A percentile compares a stretch with the other conserved stretches of the same genome.
These are phyloP conservation scores for Dryoscopus gambensis DNA, from an alignment of 2,113 vertebrate genomes.

Conservation along the genomic window DNA sequence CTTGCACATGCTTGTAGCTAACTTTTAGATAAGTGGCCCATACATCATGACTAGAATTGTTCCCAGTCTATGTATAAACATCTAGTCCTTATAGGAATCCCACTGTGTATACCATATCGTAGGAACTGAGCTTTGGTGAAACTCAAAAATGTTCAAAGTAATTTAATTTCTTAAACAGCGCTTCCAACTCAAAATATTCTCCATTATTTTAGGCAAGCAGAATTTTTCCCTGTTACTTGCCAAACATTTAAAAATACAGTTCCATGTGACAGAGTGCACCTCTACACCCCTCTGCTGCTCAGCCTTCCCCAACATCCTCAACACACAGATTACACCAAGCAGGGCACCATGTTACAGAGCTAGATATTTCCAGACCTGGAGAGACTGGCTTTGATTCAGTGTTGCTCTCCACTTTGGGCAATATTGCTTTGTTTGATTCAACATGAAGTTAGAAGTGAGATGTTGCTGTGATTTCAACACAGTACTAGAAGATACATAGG, in stretches of 20 bases:
- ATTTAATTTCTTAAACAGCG: not conserved
- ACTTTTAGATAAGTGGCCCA: not conserved
- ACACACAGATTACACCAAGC: not conserved
- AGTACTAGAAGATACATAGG: not conserved
- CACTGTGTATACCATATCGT: not conserved
- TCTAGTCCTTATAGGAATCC: not conserved
- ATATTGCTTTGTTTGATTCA: not conserved
- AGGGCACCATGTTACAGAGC: not conserved
- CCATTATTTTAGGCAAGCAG: not conserved
- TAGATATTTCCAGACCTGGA: not conserved
- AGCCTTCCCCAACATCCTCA: not conserved
- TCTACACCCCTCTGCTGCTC: not conserved
- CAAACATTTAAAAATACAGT: not conserved
- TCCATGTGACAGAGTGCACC: not conserved
- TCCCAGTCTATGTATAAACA: not conserved
- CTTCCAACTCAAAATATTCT: not conserved
- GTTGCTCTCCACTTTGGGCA: not conserved
- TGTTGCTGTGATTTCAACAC: not conserved
- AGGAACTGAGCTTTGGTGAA: not conserved
- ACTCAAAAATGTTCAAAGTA: not conserved
- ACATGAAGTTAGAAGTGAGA: not conserved
- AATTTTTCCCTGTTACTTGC: not conserved
- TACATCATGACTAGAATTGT: not conserved
- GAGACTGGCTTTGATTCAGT: not conserved
- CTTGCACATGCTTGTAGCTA: not conserved